Conservation (phyloP, 1,140 invertebrate species). For the Aphelinus certus region DNA sequence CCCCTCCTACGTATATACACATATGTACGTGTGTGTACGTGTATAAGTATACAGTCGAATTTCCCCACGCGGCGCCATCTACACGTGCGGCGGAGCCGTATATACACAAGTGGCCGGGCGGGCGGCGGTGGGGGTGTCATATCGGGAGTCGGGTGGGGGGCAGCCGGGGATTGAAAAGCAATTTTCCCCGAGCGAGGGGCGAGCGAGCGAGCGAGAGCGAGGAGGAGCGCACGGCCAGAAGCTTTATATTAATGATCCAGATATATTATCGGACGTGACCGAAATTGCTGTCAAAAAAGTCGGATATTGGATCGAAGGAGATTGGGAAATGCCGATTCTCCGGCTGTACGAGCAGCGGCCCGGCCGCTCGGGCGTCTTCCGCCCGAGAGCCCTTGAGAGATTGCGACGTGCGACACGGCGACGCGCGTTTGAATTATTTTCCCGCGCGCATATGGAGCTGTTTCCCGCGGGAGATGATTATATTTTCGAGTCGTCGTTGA, state of each 20-base stretch:
- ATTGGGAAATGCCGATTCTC: constrained; percentile 59
- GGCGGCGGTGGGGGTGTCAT: constrained; percentile 35
- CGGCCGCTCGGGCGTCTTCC: too few relatives aligned
- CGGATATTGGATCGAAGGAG: constrained; percentile 67
- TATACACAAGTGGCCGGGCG: neutral
- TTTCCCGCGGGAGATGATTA: too few relatives aligned
- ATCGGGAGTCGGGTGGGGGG: neutral
- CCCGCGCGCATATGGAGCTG: too few relatives aligned
- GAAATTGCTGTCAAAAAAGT: constrained; percentile 69
- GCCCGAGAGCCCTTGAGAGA: too few relatives aligned
- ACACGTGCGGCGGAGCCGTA: too few relatives aligned
- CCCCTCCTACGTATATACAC: too few relatives aligned
- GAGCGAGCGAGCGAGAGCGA: constrained; percentile 30
- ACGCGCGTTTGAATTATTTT: too few relatives aligned
- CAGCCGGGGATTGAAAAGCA: constrained; percentile 66
- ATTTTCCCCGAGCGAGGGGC: constrained; percentile 61
- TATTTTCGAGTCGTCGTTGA: too few relatives aligned
- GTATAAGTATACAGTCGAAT: neutral
- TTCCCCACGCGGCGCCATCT: too few relatives aligned
- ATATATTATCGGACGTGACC: constrained; percentile 69
- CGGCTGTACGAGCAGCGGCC: too few relatives aligned
- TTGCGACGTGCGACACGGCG: too few relatives aligned
- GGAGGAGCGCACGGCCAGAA: constrained; percentile 28
- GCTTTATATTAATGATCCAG: constrained; percentile 69
- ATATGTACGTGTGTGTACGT: neutral